Conservation (phyloP, 2,113 vertebrate genomes). For the Amphilophus citrinellus region DNA sequence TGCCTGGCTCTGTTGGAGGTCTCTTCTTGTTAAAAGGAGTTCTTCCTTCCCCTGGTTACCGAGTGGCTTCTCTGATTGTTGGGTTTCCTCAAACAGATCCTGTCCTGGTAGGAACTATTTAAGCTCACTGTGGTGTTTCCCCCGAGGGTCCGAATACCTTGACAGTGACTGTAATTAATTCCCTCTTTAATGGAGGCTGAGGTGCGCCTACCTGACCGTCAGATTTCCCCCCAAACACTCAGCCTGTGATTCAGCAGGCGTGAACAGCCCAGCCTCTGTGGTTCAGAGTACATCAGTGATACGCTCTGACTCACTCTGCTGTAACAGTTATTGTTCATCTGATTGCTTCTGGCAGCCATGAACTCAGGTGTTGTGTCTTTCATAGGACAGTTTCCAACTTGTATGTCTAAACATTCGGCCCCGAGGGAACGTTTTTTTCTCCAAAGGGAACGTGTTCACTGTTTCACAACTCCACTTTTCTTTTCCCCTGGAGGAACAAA, state of each 20-base stretch:
- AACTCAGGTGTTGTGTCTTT: neutral
- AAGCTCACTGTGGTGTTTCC: neutral
- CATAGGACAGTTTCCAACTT: neutral
- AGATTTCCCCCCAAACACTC: neutral
- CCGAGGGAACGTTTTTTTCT: neutral
- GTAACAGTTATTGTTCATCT: neutral
- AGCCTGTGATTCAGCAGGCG: neutral
- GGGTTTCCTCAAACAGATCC: neutral
- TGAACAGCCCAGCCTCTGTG: neutral
- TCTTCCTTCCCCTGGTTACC: accelerated
- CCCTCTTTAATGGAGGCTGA: neutral
- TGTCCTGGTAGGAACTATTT: neutral
- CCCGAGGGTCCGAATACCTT: neutral
- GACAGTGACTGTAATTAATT: neutral
- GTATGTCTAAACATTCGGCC: neutral
- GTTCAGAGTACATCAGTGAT: neutral
- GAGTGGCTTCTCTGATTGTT: neutral
- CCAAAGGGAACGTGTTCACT: accelerated
- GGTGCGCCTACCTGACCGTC: neutral
- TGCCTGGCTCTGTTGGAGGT: neutral
- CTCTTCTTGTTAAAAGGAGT: neutral
- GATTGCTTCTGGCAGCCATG: neutral
- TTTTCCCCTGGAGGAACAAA: neutral
- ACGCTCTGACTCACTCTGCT: conserved; percentile 2
- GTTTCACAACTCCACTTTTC: conserved; percentile 4